phyloP scores from a whole-genome alignment of 2,888 invertebrate species.

The Nasonovia ribisnigri region DNA sequence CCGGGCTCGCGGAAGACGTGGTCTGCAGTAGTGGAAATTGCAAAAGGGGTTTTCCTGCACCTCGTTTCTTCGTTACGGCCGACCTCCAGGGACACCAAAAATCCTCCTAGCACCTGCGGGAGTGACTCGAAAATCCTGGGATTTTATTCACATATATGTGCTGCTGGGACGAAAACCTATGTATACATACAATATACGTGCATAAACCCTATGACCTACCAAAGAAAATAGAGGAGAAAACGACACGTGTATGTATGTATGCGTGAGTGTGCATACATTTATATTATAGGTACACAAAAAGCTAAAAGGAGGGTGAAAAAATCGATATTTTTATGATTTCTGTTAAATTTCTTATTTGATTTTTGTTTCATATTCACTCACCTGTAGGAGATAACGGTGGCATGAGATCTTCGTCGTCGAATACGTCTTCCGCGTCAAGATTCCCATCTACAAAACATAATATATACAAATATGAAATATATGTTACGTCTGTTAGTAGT shows the following conservation, averaged over 20 bases:
- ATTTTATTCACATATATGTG: constrained; percentile 52
- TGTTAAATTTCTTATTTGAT: neutral
- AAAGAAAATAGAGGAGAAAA: constrained; percentile 30
- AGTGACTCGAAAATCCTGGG: constrained; percentile 51
- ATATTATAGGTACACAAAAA: neutral
- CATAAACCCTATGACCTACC: neutral
- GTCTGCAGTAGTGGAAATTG: constrained; percentile 56
- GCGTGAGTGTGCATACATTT: neutral
- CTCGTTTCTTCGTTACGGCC: constrained; percentile 63
- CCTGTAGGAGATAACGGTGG: constrained; percentile 47
- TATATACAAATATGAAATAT: neutral
- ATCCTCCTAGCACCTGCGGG: constrained; percentile 62
- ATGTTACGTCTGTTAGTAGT: neutral
- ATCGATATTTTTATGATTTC: constrained; percentile 46
- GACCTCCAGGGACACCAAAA: constrained; percentile 40
- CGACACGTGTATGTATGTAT: neutral
- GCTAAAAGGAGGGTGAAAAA: neutral
- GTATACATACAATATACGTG: neutral
- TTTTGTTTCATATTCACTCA: constrained; percentile 22
- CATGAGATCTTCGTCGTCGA: constrained; percentile 47
- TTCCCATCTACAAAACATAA: constrained; percentile 51
- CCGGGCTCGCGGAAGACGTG: neutral
- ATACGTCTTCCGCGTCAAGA: constrained; percentile 54
- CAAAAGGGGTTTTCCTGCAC: constrained; percentile 61
- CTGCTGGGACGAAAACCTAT: neutral